Percentiles rank a stretch among this genome's conserved stretches.
These are phyloP conservation scores for Ianthella basta DNA, from an alignment of 37 sponge, comb jelly and placozoan species.

Conservation along the genomic window DNA sequence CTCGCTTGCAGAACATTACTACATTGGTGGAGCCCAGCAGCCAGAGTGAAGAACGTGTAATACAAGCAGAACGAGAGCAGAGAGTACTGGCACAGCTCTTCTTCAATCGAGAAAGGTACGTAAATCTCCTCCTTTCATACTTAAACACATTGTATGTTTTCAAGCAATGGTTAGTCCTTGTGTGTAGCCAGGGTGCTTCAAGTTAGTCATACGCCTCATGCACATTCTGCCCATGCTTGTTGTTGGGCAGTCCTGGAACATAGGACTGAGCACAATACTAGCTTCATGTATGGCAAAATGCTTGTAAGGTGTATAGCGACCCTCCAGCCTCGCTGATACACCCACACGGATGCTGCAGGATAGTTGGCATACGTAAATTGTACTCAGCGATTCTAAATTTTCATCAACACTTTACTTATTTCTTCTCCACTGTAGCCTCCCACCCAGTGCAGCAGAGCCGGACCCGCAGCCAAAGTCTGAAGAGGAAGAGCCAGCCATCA, in stretches of 20 bases:
- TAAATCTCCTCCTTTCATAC: not conserved
- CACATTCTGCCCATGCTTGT: no score
- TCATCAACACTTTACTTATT: not conserved
- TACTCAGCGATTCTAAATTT: not conserved
- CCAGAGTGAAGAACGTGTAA: constrained; percentile 51
- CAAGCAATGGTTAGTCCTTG: no score
- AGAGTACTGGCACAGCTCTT: constrained; percentile 72
- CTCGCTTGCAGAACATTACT: not conserved
- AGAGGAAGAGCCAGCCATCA: constrained; percentile 48
- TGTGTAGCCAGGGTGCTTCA: no score
- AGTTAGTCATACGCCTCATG: no score
- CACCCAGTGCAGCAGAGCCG: constrained; percentile 63
- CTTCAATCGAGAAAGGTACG: constrained; percentile 71
- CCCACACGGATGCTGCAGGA: no score
- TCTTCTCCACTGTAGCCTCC: constrained; percentile 43
- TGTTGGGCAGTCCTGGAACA: no score
- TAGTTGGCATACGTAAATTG: no score
- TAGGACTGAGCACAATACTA: no score
- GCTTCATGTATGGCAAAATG: no score
- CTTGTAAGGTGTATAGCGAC: no score
- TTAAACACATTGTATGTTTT: no score
- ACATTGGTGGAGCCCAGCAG: constrained; percentile 49
- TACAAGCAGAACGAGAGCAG: constrained; percentile 67
- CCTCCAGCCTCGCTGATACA: no score
- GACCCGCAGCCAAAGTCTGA: constrained; percentile 32